These are phyloP conservation scores for Pantherophis guttatus DNA, from an alignment of 2,113 vertebrate genomes.

Conservation along the genomic window DNA sequence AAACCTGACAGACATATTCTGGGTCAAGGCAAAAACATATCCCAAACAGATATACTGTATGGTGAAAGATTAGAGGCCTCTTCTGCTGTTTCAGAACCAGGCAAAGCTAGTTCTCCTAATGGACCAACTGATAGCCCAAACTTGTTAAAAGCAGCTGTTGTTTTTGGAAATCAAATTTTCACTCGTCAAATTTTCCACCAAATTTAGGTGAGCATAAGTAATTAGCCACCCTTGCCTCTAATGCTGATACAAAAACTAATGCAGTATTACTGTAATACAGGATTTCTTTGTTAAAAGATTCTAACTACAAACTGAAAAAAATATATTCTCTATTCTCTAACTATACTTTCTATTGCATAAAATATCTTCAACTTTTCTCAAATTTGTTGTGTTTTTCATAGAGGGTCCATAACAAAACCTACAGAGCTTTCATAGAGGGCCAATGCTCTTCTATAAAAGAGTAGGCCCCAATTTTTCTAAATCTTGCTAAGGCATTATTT, in stretches of 20 bases:
- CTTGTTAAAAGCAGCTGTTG: background rate
- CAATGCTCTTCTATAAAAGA: background rate
- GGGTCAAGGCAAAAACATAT: background rate
- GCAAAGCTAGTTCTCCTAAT: background rate
- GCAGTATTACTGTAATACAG: background rate
- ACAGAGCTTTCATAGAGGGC: background rate
- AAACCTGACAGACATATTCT: background rate
- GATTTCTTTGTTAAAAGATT: background rate
- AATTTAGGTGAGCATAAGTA: background rate
- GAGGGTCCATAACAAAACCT: background rate
- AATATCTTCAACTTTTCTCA: background rate
- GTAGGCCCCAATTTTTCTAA: background rate
- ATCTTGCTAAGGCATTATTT: background rate
- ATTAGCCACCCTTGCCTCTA: background rate
- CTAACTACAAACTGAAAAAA: background rate
- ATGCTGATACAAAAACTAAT: background rate
- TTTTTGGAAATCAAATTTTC: background rate
- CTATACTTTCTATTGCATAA: background rate
- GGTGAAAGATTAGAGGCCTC: background rate
- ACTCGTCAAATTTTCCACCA: background rate
- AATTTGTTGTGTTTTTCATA: background rate
- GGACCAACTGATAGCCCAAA: background rate
- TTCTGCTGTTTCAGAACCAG: background rate
- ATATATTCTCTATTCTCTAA: background rate
- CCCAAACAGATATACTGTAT: background rate